Conservation (phyloP, 2,797 vertebrate species). For the Clarias platycephalus region DNA sequence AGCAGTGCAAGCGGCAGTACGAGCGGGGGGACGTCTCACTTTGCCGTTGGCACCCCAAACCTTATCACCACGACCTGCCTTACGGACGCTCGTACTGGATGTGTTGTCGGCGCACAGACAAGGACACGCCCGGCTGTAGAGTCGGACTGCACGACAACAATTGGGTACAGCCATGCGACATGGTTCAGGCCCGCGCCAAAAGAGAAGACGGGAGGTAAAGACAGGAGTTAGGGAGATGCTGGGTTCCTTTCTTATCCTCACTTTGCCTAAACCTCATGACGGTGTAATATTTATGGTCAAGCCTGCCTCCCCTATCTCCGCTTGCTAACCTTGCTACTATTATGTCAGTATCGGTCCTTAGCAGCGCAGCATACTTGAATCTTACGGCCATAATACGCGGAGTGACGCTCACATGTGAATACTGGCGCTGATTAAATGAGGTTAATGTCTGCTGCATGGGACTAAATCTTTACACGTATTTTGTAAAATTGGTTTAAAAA, state of each 20-base stretch:
- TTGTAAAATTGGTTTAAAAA: constrained; percentile 46
- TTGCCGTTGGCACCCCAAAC: constrained; percentile 98
- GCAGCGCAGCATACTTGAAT: constrained; percentile 51
- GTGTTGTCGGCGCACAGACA: constrained; percentile 90
- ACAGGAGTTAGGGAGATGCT: constrained; percentile 40
- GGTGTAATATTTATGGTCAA: constrained; percentile 62
- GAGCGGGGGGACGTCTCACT: constrained; percentile 91
- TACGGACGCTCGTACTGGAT: constrained; percentile 99
- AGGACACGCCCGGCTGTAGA: constrained; percentile 89
- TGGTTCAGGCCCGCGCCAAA: constrained; percentile 73
- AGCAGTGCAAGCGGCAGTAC: constrained; percentile 92
- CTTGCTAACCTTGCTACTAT: constrained; percentile 54
- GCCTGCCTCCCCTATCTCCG: constrained; percentile 42
- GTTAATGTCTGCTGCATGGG: constrained; percentile 56
- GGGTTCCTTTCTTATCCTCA: constrained; percentile 48
- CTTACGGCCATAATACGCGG: constrained; percentile 30
- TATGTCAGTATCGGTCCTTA: constrained; percentile 59
- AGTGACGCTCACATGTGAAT: constrained; percentile 43
- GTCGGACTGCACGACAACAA: constrained; percentile 95
- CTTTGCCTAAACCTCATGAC: constrained; percentile 54
- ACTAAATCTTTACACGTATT: constrained; percentile 48
- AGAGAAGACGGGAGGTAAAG: constrained; percentile 77
- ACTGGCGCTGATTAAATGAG: constrained; percentile 45
- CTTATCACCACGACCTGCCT: constrained; percentile 98
- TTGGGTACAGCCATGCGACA: constrained; percentile 86